Conservation (phyloP, 37 sponge, comb jelly and placozoan species). For the Haliclona indistincta region DNA sequence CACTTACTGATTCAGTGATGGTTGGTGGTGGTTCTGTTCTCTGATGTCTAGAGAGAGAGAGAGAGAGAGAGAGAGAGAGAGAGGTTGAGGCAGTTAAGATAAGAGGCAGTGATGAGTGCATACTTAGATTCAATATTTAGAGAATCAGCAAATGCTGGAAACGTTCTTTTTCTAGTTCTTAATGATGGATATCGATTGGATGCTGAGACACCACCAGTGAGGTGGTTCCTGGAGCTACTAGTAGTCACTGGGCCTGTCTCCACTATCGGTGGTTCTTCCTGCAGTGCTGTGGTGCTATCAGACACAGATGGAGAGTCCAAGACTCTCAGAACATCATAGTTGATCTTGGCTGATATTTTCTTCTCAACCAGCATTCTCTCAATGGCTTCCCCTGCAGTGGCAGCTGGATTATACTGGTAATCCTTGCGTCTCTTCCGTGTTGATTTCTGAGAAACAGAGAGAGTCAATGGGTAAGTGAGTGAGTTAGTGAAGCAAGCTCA, state of each 20-base stretch:
- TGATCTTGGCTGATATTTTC: constrained; percentile 90
- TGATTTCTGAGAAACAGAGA: neutral
- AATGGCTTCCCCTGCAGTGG: constrained; percentile 93
- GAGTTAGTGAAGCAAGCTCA: neutral
- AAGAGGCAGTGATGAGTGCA: too few species aligned
- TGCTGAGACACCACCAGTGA: too few species aligned
- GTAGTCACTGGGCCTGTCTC: too few species aligned
- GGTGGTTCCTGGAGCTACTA: too few species aligned
- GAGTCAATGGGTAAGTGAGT: neutral
- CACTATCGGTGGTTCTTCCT: too few species aligned
- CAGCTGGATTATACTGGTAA: constrained; percentile 22
- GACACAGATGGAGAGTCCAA: constrained; percentile 20
- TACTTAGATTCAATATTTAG: too few species aligned
- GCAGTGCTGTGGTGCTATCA: neutral
- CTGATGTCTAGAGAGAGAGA: too few species aligned
- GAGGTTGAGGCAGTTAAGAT: too few species aligned
- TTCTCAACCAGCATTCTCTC: constrained; percentile 95
- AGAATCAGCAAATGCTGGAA: constrained; percentile 26
- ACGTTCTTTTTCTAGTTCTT: constrained; percentile 30
- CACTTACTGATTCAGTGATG: too few species aligned
- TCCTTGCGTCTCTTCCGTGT: constrained; percentile 9
- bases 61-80: too few species aligned
- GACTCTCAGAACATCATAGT: constrained; percentile 88
- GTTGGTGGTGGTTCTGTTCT: too few species aligned
- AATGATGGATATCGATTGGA: too few species aligned